A percentile compares a stretch with the other conserved stretches of the same genome.
These are phyloP conservation scores for Caenorhabditis parvicauda DNA, from an alignment of 2,888 invertebrate genomes.

Conservation along the genomic window DNA sequence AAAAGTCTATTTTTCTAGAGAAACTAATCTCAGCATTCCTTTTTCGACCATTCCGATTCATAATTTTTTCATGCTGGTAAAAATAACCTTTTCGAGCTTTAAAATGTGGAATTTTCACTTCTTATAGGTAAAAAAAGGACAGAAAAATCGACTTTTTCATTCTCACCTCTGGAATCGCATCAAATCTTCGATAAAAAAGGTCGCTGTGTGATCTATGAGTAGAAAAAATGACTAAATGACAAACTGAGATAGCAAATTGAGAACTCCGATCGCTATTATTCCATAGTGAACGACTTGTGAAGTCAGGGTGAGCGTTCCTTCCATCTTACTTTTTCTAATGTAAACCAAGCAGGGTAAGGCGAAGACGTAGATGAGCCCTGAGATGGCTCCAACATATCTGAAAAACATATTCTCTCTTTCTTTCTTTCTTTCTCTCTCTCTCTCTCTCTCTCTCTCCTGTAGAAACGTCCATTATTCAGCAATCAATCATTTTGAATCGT, in stretches of 20 bases:
- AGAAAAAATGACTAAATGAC: conserved; percentile 41
- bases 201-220: too few species aligned
- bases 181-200: too few species aligned
- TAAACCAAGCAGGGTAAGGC: conserved; percentile 80
- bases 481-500: too few species aligned
- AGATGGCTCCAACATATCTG: conserved; percentile 83
- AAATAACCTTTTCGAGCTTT: too few species aligned
- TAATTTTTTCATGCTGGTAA: too few species aligned
- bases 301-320: conserved; percentile 19
- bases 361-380: conserved; percentile 83
- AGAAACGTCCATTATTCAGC: too few species aligned
- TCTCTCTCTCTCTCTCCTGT: too few species aligned
- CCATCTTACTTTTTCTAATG: conserved; percentile 69
- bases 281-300: conserved; percentile 66
- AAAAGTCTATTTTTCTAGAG: neutral
- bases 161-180: too few species aligned
- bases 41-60: too few species aligned
- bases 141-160: neutral
- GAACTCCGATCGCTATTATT: conserved; percentile 74
- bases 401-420: too few species aligned
- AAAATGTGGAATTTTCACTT: neutral
- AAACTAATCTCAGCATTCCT: too few species aligned
- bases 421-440: too few species aligned
- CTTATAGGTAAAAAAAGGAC: neutral
- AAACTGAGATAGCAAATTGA: conserved; percentile 81